phyloP scores from a whole-genome alignment of 2,888 invertebrate genomes.

The Nineta flava region DNA sequence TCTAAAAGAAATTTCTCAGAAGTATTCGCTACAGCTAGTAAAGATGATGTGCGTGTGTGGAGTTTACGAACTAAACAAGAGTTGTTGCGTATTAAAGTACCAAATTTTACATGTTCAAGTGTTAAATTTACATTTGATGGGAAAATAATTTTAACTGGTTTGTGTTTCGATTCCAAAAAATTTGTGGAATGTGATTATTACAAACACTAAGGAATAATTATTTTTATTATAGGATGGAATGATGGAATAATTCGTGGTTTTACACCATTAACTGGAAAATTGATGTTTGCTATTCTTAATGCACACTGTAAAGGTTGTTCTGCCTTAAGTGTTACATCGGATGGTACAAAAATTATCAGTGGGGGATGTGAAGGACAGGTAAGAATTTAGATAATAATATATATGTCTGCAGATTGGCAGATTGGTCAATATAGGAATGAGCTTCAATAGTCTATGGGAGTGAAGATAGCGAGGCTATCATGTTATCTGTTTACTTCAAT shows the following conservation, averaged over 20 bases:
- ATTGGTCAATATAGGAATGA: no score
- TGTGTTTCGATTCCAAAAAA: slow-evolving; percentile 6
- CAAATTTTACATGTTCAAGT: slow-evolving; percentile 74
- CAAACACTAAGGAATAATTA: background rate
- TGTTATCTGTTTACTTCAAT: no score
- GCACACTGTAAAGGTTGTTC: slow-evolving; percentile 84
- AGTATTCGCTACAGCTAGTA: slow-evolving; percentile 76
- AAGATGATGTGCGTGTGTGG: slow-evolving; percentile 79
- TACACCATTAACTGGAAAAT: slow-evolving; percentile 64
- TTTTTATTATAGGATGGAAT: slow-evolving; percentile 45
- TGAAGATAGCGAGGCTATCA: no score
- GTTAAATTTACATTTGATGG: slow-evolving; percentile 67
- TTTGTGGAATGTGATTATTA: background rate
- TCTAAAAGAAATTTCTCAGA: slow-evolving; percentile 54
- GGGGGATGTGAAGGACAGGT: slow-evolving; percentile 90
- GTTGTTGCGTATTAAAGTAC: slow-evolving; percentile 64
- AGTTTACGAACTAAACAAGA: slow-evolving; percentile 58
- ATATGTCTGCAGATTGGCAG: no score
- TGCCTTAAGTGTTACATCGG: slow-evolving; percentile 56
- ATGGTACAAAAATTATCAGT: slow-evolving; percentile 58
- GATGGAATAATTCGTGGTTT: slow-evolving; percentile 70
- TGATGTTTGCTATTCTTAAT: slow-evolving; percentile 69
- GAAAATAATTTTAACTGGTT: slow-evolving; percentile 60
- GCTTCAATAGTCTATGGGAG: no score
- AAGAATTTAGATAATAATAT: slow-evolving; percentile 9